Base-by-base conservation (phyloP, 2,113 vertebrate species). In the Thryonomys swinderianus region DNA sequence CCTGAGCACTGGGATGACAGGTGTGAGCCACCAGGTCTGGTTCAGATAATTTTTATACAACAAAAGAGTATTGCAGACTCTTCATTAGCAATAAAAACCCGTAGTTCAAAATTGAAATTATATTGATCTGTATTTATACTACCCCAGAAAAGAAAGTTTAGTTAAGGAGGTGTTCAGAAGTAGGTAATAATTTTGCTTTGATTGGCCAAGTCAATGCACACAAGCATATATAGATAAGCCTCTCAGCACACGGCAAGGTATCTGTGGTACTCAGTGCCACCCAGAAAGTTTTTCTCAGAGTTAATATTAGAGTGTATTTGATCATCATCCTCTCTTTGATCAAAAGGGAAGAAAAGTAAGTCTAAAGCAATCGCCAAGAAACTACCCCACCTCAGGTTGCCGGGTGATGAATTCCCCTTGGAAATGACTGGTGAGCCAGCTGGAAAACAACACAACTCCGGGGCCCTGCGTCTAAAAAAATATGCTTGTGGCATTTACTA, bases 321-420 rank as follows among this genome's bases (percentile, higher is more conserved):
- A 74, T 85, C 57, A 80, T 42, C 69, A 78, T 3, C 1, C 5
- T 1, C 6, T 10, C 42, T 7, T 92, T 82, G 40, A 45, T 93
- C 69, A 90, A 94, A 92, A 62, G 14, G 37, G 14, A 37, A 62
- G 61, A 90, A 45, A 66, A 62, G 59, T 14, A 79, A 91, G 91
- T 37, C 30, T 79, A 55, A 78, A 95, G 80, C 20, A 83, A 17
- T 34, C 45, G 55, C 71, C 67, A 90, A 64, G 37, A 88, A 96
- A 61, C 42, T 74, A 74, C n/a, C 45, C 94, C 59, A 87, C 84
- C 59, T 90, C 84, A 53, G 87, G 83, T 96, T 93, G 79, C 93
- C 76, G 7, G 93, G 94, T 94, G 67, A 96, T 93, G 84, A 93
- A 95, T 96, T 96, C 95, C 94, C 96, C 5, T 57, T 80, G 94